Evolutionary conservation across 2,888 invertebrate genomes (phyloP).

Genomic region (Ormia ochracea): DNA sequence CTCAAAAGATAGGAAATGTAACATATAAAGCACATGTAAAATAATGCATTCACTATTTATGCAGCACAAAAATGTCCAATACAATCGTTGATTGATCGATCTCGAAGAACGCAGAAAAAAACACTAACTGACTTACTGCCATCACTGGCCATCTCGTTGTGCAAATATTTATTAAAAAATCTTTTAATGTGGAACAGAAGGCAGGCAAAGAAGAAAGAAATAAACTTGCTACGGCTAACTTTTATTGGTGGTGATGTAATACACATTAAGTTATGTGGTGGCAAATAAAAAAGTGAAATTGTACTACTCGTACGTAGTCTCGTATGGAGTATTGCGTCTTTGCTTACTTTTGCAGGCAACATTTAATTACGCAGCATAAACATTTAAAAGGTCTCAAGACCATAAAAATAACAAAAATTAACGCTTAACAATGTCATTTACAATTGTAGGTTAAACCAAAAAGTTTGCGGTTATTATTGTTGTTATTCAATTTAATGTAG

Average conservation of each 20-base stretch:
- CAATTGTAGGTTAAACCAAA: conserved; percentile 25
- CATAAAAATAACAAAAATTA: conserved; percentile 17
- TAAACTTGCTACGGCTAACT: neutral
- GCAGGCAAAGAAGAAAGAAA: neutral
- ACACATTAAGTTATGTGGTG: conserved; percentile 5
- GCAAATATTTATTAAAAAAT: conserved; percentile 5
- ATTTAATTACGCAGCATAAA: neutral
- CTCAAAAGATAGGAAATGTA: too few relatives aligned
- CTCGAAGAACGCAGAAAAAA: too few relatives aligned
- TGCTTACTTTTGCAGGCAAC: conserved; percentile 8
- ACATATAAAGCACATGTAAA: too few relatives aligned
- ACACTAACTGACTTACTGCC: too few relatives aligned
- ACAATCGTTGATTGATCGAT: too few relatives aligned
- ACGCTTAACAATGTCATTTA: conserved; percentile 41
- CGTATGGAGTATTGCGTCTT: conserved; percentile 14
- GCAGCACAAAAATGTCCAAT: too few relatives aligned
- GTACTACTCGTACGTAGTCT: too few relatives aligned
- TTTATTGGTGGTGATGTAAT: conserved; percentile 39
- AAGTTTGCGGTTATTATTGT: neutral
- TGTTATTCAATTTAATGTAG: neutral
- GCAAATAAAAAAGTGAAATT: neutral
- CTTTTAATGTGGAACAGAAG: conserved; percentile 20
- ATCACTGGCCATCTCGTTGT: conserved; percentile 8
- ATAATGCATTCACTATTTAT: too few relatives aligned
- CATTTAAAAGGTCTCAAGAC: conserved; percentile 32